These are phyloP conservation scores for Conus canariensis DNA, from an alignment of 2,888 invertebrate genomes.

Conservation along the genomic window DNA sequence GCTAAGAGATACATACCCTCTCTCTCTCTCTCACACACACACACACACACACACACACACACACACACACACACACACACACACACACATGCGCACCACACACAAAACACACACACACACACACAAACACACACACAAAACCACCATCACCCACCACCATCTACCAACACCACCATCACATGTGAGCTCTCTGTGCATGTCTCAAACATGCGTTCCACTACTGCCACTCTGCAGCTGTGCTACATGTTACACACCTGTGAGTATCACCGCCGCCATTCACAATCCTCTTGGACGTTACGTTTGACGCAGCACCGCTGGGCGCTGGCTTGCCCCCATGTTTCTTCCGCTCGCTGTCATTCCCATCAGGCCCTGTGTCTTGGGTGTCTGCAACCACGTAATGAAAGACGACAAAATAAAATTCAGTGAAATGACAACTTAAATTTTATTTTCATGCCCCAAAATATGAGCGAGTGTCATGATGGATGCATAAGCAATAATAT, in stretches of 20 bases:
- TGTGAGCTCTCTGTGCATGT: neutral
- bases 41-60: neutral
- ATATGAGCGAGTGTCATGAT: too few relatives aligned
- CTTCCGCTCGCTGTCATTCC: neutral
- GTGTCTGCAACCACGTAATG: too few relatives aligned
- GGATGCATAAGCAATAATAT: too few relatives aligned
- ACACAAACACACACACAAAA: neutral
- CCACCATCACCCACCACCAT: neutral
- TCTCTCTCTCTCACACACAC: too few relatives aligned
- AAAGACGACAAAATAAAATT: too few relatives aligned
- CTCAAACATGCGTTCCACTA: too few relatives aligned
- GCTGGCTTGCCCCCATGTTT: neutral
- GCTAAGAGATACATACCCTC: too few relatives aligned
- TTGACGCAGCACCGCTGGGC: neutral
- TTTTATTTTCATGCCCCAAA: too few relatives aligned
- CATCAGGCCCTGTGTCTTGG: neutral
- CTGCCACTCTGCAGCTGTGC: too few relatives aligned
- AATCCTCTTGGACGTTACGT: neutral
- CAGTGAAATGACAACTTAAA: too few relatives aligned
- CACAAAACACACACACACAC: neutral
- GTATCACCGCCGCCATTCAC: neutral
- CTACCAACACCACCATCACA: neutral
- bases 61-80: constrained; percentile 1
- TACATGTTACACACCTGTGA: neutral
- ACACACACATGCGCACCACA: neutral